Percentiles rank a stretch among this genome's conserved stretches.
Conservation (phyloP, 23 tunicate genomes). For the Trididemnum miniatum region DNA sequence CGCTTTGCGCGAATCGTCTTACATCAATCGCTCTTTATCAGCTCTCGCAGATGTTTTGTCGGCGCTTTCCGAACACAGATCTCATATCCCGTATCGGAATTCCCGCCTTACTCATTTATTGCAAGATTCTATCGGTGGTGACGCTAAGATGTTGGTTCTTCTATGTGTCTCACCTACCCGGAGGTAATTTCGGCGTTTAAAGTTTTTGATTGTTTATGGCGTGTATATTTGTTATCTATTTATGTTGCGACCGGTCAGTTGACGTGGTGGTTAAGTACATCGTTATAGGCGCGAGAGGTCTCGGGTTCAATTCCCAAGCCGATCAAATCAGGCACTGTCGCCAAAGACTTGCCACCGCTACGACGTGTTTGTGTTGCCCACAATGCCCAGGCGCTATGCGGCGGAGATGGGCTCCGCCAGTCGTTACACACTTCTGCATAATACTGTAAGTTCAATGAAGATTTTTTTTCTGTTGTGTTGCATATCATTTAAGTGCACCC, state of each 20-base stretch:
- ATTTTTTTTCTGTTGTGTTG: no score
- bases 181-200: no score
- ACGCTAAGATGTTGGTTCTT: constrained; percentile 64
- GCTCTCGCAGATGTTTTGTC: constrained; percentile 63
- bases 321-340: background rate
- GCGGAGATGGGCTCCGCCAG: background rate
- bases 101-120: constrained; percentile 63
- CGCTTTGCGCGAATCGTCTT: constrained; percentile 63
- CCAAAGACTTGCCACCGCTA: background rate
- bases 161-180: constrained; percentile 66
- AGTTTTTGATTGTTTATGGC: no score
- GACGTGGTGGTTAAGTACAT: background rate
- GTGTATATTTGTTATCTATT: no score
- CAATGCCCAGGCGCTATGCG: background rate
- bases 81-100: constrained; percentile 71
- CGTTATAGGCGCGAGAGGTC: background rate
- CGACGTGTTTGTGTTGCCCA: background rate
- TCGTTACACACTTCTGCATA: background rate
- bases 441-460: background rate
- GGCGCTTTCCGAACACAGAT: constrained; percentile 59
- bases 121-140: constrained; percentile 79
- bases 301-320: background rate
- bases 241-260: background rate
- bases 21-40: constrained; percentile 68
- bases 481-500: no score